These are phyloP conservation scores for Atrina japonica DNA, from an alignment of 2,888 invertebrate genomes.

Conservation along the genomic window DNA sequence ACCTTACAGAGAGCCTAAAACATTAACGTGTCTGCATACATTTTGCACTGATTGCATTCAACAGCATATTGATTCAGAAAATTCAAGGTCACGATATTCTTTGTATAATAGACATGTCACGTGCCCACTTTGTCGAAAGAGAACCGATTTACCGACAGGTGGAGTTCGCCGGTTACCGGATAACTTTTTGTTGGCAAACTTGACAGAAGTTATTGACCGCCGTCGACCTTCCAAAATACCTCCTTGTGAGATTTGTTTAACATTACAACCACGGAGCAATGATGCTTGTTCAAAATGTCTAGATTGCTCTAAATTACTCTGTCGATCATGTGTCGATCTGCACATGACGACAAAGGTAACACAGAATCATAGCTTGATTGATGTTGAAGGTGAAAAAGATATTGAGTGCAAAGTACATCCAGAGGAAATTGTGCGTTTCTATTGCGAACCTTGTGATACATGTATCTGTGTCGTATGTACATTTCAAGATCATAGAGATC, in stretches of 20 bases:
- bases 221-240: conserved; percentile 63
- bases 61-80: conserved; percentile 76
- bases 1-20: conserved; percentile 78
- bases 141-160: conserved; percentile 78
- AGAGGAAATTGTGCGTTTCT: conserved; percentile 78
- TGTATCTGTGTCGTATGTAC: conserved; percentile 80
- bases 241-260: conserved; percentile 75
- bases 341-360: conserved; percentile 79
- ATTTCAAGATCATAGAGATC: conserved; percentile 79
- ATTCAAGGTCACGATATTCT: conserved; percentile 69
- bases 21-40: conserved; percentile 77
- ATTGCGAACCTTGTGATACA: conserved; percentile 79
- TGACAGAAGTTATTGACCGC: conserved; percentile 74
- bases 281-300: conserved; percentile 78
- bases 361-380: conserved; percentile 77
- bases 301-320: conserved; percentile 78
- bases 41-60: conserved; percentile 79
- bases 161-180: conserved; percentile 78
- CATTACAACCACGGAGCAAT: conserved; percentile 60
- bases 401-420: conserved; percentile 78
- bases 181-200: conserved; percentile 78
- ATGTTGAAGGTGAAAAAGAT: conserved; percentile 79
- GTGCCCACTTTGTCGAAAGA: conserved; percentile 78
- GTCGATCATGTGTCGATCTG: conserved; percentile 76
- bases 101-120: conserved; percentile 74